Evolutionary conservation across 2,888 invertebrate genomes (phyloP), one percentile per base, ranked within the genome.

Genomic region (Cheiracanthium punctorium): DNA sequence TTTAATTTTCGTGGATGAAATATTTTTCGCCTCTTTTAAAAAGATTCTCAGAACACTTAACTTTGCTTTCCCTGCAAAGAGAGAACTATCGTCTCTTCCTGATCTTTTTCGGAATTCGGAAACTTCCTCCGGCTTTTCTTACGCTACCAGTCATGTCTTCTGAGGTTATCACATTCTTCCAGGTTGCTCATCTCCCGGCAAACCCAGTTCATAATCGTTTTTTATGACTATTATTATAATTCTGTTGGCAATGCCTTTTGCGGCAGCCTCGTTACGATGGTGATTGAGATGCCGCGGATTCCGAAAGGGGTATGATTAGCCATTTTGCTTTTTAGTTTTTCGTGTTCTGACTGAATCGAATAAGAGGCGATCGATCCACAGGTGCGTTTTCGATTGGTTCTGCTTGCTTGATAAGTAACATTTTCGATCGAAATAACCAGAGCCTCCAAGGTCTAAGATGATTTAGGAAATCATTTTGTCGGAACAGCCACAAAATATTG

Each of bases 171-270:
- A 71, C 77, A 84, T 84, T 85, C 74, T 79, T 80, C 67, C 12
- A 24, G 64, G 84, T 85, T 85, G 84, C 84, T 77, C 84, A 70
- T 79, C 84, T 85, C 69, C 74, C 69, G 84, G 84, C 84, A 41
- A 70, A 85, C 69, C 84, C 69, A 79, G 84, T 79, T 52, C 29
- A 65, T 52, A 58, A 58, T 58, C 58, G 58, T 58, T 58, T 58
- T 58, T 58, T 58, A 58, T 58, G 4, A 58, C 58, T 52, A 20
- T 70, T 48, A 10, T 48, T 73, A 30, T 32, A 14, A 10, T 24
- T 32, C 32, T 43, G 14, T 24, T 48, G 48, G 32, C 69, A 20
- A 32, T 32, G 69, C 69, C 0, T 1, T 10, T 20, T 32, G 0
- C 28, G 77, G 71, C 77, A 48, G 72, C 65, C 72, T 73, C 65